Evolutionary conservation across 2,888 invertebrate species (phyloP), one percentile per base, ranked within the genome.

Genomic region (Neoitamus cyanurus): DNA sequence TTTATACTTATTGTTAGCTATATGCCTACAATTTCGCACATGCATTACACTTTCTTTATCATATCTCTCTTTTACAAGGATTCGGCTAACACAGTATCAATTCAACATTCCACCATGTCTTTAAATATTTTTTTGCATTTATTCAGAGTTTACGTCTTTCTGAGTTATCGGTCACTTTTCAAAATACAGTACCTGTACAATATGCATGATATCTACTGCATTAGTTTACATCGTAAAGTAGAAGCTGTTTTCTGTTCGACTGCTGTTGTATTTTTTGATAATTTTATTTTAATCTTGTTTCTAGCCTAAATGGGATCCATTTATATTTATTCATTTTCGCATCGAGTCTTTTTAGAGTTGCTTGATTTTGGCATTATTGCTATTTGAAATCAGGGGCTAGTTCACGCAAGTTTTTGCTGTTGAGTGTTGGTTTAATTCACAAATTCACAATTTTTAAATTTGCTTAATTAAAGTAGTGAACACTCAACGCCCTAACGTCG

Each of bases 1-100:
- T 77, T 77, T 77, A 77, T 30, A 46, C 28, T 75, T 77, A 58
- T 58, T 20, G 9, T 48, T 58, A 58, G 6, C 58, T 58, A 58
- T 9, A 58, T 25, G 7, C 7, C 58, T 58, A 25, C 25, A 20
- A 9, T 3, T 25, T 58, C 58, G 15, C 25, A 25, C 58, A 58
- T 58, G 58, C 58, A 58, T 15, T 15, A 9, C 20, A 20, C 25
- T 9, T 58, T 25, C 48, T n/a, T 48, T 15, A 20, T 58, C 15
- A 9, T 58, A 25, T 58, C 25, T 58, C 58, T 58, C 58, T 58
- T 58, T 58, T 58, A 20, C 58, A 58, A 58, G 58, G 58, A 20
- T 15, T 58, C 58, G 15, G 58, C 20, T 25, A 58, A 9, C 2
- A 9, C 5, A 7, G 3, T n/a, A n/a, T 46, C 73, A 73, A 73